A percentile compares a stretch with the other conserved stretches of the same genome.
Evolutionary conservation across 2,113 vertebrate species (phyloP).

Genomic region (Diphyllodes magnificus): DNA sequence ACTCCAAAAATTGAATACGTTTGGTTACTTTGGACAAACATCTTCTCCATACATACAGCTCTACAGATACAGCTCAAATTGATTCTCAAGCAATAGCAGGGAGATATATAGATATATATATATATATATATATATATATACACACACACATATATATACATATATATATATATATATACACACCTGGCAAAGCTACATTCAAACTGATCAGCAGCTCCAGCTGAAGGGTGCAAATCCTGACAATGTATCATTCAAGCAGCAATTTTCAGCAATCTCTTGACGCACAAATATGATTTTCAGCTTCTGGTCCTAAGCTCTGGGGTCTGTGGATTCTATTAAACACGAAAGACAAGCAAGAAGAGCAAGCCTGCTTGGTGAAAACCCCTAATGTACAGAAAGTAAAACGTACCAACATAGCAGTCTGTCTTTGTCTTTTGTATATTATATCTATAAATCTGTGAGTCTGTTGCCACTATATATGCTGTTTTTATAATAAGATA

Average conservation of each 20-base stretch:
- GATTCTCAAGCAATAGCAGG: background rate
- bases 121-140: too few species aligned
- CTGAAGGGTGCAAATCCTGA: background rate
- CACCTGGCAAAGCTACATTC: background rate
- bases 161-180: fast-evolving
- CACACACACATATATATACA: fast-evolving
- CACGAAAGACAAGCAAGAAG: background rate
- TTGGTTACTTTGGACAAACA: background rate
- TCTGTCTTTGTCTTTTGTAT: background rate
- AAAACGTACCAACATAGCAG: background rate
- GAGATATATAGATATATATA: background rate
- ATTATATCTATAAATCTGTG: background rate
- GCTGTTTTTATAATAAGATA: background rate
- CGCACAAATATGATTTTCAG: background rate
- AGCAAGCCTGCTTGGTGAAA: background rate
- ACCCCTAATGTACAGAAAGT: background rate
- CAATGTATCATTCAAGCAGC: background rate
- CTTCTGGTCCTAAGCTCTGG: background rate
- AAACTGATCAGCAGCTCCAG: background rate
- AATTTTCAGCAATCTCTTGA: background rate
- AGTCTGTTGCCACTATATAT: background rate
- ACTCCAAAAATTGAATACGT: background rate
- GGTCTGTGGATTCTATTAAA: background rate
- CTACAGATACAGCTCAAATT: background rate
- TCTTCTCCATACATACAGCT: background rate